Base-by-base conservation (phyloP, 1,140 invertebrate genomes). In the Cecropterus lyciades region DNA sequence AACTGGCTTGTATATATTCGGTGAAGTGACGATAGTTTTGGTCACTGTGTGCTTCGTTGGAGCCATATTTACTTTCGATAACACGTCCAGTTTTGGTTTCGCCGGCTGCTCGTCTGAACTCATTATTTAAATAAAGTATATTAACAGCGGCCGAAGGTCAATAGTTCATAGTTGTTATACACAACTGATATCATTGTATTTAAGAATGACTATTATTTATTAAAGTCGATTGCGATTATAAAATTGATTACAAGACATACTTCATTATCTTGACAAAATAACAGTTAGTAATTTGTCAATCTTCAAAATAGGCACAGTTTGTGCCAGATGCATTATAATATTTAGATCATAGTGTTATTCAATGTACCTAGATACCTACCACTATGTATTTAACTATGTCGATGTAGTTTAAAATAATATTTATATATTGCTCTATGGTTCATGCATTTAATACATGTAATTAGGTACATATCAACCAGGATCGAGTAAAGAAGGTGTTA, bases 1-100 rank as follows among this genome's bases (percentile, higher is more conserved):
- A 59, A 91, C 85, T 0, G 88, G 87, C 57, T 86, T 84, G 68
- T 91, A 91, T 45, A 89, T 81, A 57, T 86, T 14, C 1, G 84
- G 80, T 7, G 85, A 84, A 1, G 80, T 77, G 8, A 91, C 79
- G 16, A 87, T 87, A 10, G 82, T 88, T 57, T 89, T 91, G 6
- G 77, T 82, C 3, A 84, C 81, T 77, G 77, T 89, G 24, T 78
- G 70, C 11, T 73, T 76, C 0, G 62, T 67, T 6, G 67, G 63
- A n/a, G 30, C 27, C 57, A 73, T 49, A 42, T 56, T 72, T 53
- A 71, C 64, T 72, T 77, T 79, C 7, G 56, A 57, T 51, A 62
- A 62, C 0, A 62, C 30, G 30, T 62, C 59, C 30, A 40, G 10
- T 37, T 51, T 40, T 3, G 9, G 13, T 57, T 14, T 13, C 27